Base-by-base conservation (phyloP, 2,797 vertebrate species). In the Linurgus olivaceus region DNA sequence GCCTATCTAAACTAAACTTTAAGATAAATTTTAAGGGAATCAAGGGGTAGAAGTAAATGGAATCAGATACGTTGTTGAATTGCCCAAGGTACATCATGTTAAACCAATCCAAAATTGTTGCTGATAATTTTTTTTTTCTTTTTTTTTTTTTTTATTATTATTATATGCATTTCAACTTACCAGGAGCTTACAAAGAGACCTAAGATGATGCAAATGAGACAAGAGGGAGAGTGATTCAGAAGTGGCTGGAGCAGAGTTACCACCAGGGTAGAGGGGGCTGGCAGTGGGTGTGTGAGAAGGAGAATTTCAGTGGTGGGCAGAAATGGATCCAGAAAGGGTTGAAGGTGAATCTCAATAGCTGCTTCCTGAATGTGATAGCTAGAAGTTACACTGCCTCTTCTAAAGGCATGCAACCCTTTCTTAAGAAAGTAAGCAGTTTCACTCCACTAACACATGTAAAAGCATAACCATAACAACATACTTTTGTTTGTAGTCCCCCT, bases 151-250 rank as follows among this genome's bases (percentile, higher is more conserved):
- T 51, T 3, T 37, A 29, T 21, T 12, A 38, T 79, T 52, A 52
- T 17, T 21, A 4, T 33, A 45, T 13, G 3, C 3, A 6, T 45
- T 88, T 68, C 58, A 54, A 31, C 50, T 86, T 28, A 37, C 20
- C 48, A n/a, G 24, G 12, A 55, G 10, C 12, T 75, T 35, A 75
- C 12, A 59, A 75, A 58, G 26, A 62, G 10, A 45, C 5, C 15
- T 40, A 65, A 47, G 31, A 20, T 33, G 6, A 31, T 50, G 11
- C 20, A 50, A 54, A 58, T 12, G 17, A 35, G 24, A 47, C 26
- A 40, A 37, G 13, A 82, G 16, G 7, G 44, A 85, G 18, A 50
- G 6, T 0, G 0, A 51, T 10, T 68, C 0, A 54, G 68, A 88
- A 73, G 44, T 13, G 38, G 4, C 7, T 62, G 52, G 76, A 78